Evolutionary conservation across 2,888 invertebrate species (phyloP), one percentile per base, ranked within the genome.

Genomic region (Azorinus chamasolen): DNA sequence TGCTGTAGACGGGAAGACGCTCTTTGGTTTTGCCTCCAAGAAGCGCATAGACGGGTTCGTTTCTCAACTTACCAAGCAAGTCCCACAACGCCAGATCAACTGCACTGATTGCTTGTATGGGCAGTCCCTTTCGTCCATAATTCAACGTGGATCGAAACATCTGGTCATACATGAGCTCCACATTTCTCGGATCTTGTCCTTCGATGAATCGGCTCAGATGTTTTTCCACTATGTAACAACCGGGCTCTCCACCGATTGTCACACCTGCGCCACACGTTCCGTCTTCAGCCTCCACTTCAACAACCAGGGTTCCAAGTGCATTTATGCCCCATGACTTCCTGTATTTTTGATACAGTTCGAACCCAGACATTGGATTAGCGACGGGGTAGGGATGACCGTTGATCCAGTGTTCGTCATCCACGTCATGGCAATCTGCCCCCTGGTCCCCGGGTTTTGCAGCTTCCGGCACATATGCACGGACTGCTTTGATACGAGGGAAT

Each of bases 321-420:
- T 92, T 91, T 70, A 92, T 91, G 6, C 92, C 92, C 91, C 91
- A 92, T 3, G 90, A 90, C 73, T 90, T 91, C 41, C 91, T 63
- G 59, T 81, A 85, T 16, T 76, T 63, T 16, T 87, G 84, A 73
- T 91, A 92, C 61, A 87, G 83, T 32, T 78, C 78, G 65, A 87
- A 88, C 16, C 80, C 77, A 5, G 89, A 88, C 92, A 92, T 92
- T 0, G 90, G 92, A 63, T 88, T 91, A 12, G 91, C 91, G 8
- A 92, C 83, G 6, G 91, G 91, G 1, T 74, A 83, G 1, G 90
- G 87, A 41, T 84, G 78, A 12, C 91, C 90, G 55, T 91, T 89
- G 14, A 91, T 91, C 91, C 91, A 91, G 76, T 91, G 91, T 8
- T 81, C 65, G 72, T 91, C 90, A 3, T 83, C 83, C 10, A 91